Percentiles rank a stretch among this genome's conserved stretches.
Evolutionary conservation across 2,797 vertebrate genomes (phyloP).

Genomic region (Argyrosomus regius): DNA sequence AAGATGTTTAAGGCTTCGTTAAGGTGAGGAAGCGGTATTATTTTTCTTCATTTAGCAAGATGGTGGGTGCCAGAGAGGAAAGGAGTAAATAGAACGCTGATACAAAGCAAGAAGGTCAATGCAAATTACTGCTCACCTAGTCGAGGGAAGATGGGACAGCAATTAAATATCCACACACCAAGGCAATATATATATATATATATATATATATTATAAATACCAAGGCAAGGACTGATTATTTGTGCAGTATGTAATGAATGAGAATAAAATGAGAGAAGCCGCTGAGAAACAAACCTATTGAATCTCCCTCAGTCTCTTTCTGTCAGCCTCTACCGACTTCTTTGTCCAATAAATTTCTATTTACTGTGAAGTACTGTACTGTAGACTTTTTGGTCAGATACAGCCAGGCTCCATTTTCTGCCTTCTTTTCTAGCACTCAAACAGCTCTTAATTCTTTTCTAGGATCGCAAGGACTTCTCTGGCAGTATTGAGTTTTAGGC

Average conservation of each 20-base stretch:
- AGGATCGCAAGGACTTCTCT: conserved; percentile 60
- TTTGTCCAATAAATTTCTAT: conserved; percentile 49
- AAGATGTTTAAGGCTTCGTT: conserved; percentile 13
- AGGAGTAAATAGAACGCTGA: conserved; percentile 15
- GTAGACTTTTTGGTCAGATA: conserved; percentile 38
- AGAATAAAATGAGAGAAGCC: conserved; percentile 29
- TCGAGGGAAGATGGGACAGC: conserved; percentile 8
- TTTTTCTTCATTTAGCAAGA: conserved; percentile 43
- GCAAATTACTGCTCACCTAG: conserved; percentile 40
- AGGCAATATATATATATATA: no score
- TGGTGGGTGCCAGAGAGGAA: not conserved
- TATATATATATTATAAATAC: no score
- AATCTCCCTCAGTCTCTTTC: conserved; percentile 19
- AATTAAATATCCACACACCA: conserved; percentile 20
- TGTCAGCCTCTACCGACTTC: conserved; percentile 32
- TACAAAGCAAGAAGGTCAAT: conserved; percentile 55
- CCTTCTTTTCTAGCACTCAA: conserved; percentile 51
- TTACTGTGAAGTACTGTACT: conserved; percentile 49
- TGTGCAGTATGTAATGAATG: no score
- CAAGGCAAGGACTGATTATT: no score
- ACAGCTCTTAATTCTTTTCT: conserved; percentile 62
- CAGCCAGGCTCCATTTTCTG: conserved; percentile 55
- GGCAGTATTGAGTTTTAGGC: conserved; percentile 70
- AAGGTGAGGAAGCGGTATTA: conserved; percentile 30
- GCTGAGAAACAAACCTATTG: conserved; percentile 32